Evolutionary conservation across 2,113 vertebrate species (phyloP).

Genomic region (Cephalopterus ornatus): DNA sequence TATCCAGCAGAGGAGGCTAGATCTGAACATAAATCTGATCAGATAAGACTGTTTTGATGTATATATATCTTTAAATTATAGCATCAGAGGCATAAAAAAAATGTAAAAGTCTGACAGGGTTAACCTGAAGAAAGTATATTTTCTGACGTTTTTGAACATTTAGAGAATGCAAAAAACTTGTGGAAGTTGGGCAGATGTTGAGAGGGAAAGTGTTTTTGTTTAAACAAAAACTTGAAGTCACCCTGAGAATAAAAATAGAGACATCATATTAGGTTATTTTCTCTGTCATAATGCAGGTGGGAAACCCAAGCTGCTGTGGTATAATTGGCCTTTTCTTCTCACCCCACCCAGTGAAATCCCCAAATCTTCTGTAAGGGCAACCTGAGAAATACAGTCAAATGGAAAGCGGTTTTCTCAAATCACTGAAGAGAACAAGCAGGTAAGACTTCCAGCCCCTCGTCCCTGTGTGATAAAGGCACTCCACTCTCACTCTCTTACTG

Average conservation of each 20-base stretch:
- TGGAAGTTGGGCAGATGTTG: neutral
- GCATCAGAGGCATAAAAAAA: neutral
- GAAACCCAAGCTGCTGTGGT: neutral
- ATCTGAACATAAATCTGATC: neutral
- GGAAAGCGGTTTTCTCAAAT: neutral
- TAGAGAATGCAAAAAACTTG: neutral
- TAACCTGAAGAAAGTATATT: neutral
- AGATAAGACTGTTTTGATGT: neutral
- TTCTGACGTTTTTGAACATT: neutral
- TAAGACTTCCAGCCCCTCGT: neutral
- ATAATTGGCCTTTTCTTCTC: neutral
- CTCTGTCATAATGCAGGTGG: neutral
- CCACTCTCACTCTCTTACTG: neutral
- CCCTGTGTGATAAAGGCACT: neutral
- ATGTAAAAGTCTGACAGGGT: neutral
- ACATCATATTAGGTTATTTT: neutral
- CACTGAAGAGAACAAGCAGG: neutral
- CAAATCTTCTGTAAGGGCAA: neutral
- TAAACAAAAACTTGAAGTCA: neutral
- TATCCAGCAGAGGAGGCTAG: conserved; percentile 30
- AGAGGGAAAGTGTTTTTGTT: neutral
- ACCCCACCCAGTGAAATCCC: neutral
- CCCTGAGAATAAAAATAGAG: neutral
- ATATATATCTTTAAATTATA: neutral
- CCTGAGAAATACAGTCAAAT: neutral